Conservation (phyloP, 2,888 invertebrate species). For the Stegana nigrithorax region DNA sequence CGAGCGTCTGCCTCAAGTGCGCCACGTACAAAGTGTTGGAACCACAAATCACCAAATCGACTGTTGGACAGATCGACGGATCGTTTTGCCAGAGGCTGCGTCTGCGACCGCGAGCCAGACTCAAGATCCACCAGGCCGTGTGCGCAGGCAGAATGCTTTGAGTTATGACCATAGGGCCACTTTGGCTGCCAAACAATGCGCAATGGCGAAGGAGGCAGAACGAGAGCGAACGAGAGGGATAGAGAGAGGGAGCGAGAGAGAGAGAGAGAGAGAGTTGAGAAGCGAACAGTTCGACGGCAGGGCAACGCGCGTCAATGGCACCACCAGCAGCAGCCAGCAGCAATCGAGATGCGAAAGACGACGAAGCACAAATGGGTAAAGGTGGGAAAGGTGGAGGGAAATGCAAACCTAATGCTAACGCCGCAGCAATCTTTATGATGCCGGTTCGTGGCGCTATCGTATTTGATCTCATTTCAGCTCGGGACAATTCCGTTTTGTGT, state of each 20-base stretch:
- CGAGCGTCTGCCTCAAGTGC: slow-evolving; percentile 9
- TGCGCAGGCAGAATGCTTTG: slow-evolving; percentile 53
- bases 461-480: slow-evolving; percentile 59
- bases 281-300: not conserved
- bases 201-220: not conserved
- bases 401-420: too few species aligned
- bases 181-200: not conserved
- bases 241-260: not conserved
- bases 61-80: too few species aligned
- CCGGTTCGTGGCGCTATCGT: too few species aligned
- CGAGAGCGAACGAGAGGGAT: not conserved
- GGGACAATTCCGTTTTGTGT: not conserved
- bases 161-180: slow-evolving; percentile 55
- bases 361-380: too few species aligned
- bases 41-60: not conserved
- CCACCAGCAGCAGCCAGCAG: not conserved
- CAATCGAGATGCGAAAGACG: slow-evolving; percentile 10
- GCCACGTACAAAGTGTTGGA: too few species aligned
- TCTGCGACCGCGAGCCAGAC: not conserved
- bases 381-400: too few species aligned
- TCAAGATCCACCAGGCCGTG: too few species aligned
- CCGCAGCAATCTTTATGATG: too few species aligned
- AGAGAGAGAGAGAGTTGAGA: not conserved
- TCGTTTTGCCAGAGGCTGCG: too few species aligned
- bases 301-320: not conserved